phyloP scores from a whole-genome alignment of 2,797 vertebrate genomes.

The Enteromius radiatus region DNA sequence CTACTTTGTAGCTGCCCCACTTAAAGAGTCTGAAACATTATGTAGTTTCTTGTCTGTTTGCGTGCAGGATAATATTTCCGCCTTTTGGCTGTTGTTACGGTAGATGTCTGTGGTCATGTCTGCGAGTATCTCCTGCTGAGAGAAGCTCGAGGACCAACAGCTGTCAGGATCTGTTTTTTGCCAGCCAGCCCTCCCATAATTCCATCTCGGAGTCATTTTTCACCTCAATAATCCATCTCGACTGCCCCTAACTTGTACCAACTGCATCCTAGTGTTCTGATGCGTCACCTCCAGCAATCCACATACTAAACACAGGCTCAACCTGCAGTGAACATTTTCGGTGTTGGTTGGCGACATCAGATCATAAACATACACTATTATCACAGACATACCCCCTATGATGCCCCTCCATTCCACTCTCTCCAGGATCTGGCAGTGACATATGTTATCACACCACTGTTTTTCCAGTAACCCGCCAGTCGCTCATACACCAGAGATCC shows the following conservation, averaged over 20 bases:
- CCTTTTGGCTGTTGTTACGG: slow-evolving; percentile 30
- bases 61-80: slow-evolving; percentile 2
- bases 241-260: slow-evolving; percentile 39
- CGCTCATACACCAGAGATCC: slow-evolving; percentile 14
- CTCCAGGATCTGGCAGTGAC: slow-evolving; percentile 44
- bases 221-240: slow-evolving; percentile 49
- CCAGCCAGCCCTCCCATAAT: slow-evolving; percentile 43
- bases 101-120: slow-evolving; percentile 39
- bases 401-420: slow-evolving; percentile 39
- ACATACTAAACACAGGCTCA: neutral
- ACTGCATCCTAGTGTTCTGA: slow-evolving; percentile 43
- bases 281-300: slow-evolving; percentile 44
- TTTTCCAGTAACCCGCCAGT: slow-evolving; percentile 37
- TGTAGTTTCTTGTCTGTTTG: neutral
- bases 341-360: slow-evolving; percentile 8
- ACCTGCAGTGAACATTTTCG: slow-evolving; percentile 21
- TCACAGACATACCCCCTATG: slow-evolving; percentile 17
- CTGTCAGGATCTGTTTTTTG: slow-evolving; percentile 51
- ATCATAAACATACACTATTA: slow-evolving; percentile 25
- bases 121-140: slow-evolving; percentile 44
- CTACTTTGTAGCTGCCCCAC: neutral
- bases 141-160: slow-evolving; percentile 51
- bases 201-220: slow-evolving; percentile 45
- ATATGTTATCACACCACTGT: slow-evolving; percentile 53
- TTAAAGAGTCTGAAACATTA: neutral